Conservation (phyloP, 1,140 invertebrate genomes). For the Oppia nitens region DNA sequence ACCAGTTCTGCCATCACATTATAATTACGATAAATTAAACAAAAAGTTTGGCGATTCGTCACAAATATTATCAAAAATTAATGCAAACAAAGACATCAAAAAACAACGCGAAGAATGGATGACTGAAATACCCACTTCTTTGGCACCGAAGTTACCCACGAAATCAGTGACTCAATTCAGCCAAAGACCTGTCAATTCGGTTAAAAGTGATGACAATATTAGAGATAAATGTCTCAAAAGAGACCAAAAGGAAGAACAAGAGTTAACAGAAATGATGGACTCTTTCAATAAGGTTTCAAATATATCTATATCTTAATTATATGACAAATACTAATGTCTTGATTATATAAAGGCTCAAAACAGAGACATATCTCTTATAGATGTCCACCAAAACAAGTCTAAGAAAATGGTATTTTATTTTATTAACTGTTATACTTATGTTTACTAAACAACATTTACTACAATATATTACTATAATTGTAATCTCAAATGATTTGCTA, state of each 20-base stretch:
- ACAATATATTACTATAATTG: too few relatives aligned
- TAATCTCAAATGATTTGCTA: too few relatives aligned
- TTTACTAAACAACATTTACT: not conserved
- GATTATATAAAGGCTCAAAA: not conserved
- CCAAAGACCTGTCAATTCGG: conserved; percentile 4
- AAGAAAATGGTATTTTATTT: conserved; percentile 6
- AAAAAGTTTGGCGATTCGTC: too few relatives aligned
- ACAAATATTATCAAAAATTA: too few relatives aligned
- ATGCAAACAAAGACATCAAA: not conserved
- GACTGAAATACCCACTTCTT: conserved; percentile 7
- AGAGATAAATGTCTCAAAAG: too few relatives aligned
- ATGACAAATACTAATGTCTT: not conserved
- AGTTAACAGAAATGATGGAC: not conserved
- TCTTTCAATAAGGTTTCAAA: not conserved
- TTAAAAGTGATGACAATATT: not conserved
- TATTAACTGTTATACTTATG: not conserved
- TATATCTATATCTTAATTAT: not conserved
- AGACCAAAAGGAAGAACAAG: not conserved
- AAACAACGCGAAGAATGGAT: conserved; percentile 13
- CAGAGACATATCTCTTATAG: conserved; percentile 6
- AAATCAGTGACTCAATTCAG: conserved; percentile 12
- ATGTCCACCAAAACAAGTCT: not conserved
- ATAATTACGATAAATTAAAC: not conserved
- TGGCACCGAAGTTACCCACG: not conserved
- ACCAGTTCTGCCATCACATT: not conserved